Evolutionary conservation across 2,888 invertebrate species (phyloP).

Genomic region (Pachliopta kotzebuea): DNA sequence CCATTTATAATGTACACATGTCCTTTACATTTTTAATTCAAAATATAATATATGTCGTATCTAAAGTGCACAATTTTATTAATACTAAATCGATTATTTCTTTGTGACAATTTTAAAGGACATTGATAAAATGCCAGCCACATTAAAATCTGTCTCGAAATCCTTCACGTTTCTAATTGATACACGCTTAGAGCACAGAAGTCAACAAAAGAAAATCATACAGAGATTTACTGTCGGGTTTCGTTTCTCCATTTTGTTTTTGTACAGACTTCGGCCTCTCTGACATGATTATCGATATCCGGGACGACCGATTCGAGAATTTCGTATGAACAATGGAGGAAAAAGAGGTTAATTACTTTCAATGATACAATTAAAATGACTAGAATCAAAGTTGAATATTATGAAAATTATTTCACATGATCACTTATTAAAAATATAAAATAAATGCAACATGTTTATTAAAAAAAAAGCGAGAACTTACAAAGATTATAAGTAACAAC

Average conservation of each 20-base stretch:
- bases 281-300: slow-evolving; percentile 73
- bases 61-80: neutral
- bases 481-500: no score
- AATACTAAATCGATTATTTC: neutral
- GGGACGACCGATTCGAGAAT: slow-evolving; percentile 63
- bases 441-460: no score
- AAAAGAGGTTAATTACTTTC: slow-evolving; percentile 69
- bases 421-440: no score
- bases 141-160: slow-evolving; percentile 15
- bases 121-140: slow-evolving; percentile 24
- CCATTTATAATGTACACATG: neutral
- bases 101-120: slow-evolving; percentile 20
- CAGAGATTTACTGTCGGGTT: slow-evolving; percentile 44
- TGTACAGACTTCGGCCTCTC: slow-evolving; percentile 55
- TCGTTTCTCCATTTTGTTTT: slow-evolving; percentile 47
- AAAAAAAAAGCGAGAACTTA: no score
- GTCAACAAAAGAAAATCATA: slow-evolving; percentile 38
- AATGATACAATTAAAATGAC: slow-evolving; percentile 52
- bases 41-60: neutral
- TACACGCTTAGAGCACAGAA: slow-evolving; percentile 30
- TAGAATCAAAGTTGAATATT: slow-evolving; percentile 40
- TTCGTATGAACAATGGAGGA: slow-evolving; percentile 59
- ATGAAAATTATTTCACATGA: slow-evolving; percentile 21
- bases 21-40: neutral
- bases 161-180: slow-evolving; percentile 30